A percentile compares a stretch with the other conserved stretches of the same genome.
phyloP scores from a whole-genome alignment of 2,888 invertebrate genomes.

The Pachycephus smyrnensis region DNA sequence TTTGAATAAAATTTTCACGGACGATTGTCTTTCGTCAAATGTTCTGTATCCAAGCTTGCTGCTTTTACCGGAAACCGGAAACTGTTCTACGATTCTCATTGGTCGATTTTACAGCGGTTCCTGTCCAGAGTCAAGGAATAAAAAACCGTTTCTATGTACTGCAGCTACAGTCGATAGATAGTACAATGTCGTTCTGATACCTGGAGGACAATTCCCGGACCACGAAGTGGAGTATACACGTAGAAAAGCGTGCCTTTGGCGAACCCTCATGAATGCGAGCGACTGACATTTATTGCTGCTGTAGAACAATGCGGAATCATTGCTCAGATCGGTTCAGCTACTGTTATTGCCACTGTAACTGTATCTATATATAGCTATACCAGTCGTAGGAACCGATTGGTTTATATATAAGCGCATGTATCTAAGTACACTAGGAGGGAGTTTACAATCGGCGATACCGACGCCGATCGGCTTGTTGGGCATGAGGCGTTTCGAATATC shows the following conservation, averaged over 20 bases:
- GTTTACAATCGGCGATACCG: neutral
- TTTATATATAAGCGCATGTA: neutral
- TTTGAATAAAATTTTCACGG: too few species aligned
- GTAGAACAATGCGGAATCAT: constrained; percentile 51
- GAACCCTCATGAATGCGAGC: constrained; percentile 18
- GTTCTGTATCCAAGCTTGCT: too few species aligned
- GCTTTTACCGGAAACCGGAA: too few species aligned
- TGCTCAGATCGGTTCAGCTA: constrained; percentile 36
- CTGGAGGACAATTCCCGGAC: neutral
- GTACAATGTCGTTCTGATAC: neutral
- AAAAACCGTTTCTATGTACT: neutral
- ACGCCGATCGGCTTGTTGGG: neutral
- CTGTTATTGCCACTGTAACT: constrained; percentile 43
- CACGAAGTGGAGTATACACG: too few species aligned
- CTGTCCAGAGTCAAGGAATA: neutral
- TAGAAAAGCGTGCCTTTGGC: neutral
- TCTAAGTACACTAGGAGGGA: neutral
- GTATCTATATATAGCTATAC: neutral
- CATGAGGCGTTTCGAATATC: neutral
- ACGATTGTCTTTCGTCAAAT: too few species aligned
- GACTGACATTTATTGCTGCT: constrained; percentile 46
- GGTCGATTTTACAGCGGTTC: neutral
- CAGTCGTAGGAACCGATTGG: neutral
- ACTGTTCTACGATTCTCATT: too few species aligned
- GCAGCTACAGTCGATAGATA: neutral